These are phyloP conservation scores for Diprion similis DNA, from an alignment of 1,140 invertebrate genomes.

Conservation along the genomic window DNA sequence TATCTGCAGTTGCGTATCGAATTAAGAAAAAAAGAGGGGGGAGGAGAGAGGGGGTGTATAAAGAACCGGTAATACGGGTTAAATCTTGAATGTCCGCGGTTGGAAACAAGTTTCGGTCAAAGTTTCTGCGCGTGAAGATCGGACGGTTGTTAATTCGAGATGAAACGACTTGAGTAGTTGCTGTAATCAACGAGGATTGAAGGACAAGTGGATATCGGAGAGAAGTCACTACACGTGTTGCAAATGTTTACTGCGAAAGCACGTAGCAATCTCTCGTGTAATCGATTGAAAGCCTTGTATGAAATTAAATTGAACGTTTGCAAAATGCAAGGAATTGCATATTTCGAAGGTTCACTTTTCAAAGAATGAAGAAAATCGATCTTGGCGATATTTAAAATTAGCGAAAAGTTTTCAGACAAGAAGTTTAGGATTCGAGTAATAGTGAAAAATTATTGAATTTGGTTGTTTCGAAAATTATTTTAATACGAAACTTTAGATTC, in stretches of 20 bases:
- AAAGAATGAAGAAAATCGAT: no score
- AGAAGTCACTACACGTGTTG: no score
- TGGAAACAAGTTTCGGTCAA: background rate
- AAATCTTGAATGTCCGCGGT: conserved; percentile 1
- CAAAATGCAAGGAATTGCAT: background rate
- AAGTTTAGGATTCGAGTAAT: no score
- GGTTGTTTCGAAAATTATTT: no score
- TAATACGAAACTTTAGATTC: no score
- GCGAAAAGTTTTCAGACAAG: no score
- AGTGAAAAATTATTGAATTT: no score
- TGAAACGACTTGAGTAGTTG: background rate
- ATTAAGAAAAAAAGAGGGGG: background rate
- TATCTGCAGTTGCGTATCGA: no score
- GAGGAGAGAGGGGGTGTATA: background rate
- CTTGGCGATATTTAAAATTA: no score
- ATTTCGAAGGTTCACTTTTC: background rate
- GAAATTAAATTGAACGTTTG: background rate
- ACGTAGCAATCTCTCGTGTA: no score
- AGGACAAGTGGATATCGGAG: background rate
- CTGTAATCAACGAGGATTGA: background rate
- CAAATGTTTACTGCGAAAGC: no score
- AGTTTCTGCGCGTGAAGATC: background rate
- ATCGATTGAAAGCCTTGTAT: no score
- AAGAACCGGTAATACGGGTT: conserved; percentile 6
- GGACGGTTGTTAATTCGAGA: background rate